A percentile compares a stretch with the other conserved stretches of the same genome.
Conservation (phyloP, 2,797 vertebrate species). For the Notolepis coatsorum region DNA sequence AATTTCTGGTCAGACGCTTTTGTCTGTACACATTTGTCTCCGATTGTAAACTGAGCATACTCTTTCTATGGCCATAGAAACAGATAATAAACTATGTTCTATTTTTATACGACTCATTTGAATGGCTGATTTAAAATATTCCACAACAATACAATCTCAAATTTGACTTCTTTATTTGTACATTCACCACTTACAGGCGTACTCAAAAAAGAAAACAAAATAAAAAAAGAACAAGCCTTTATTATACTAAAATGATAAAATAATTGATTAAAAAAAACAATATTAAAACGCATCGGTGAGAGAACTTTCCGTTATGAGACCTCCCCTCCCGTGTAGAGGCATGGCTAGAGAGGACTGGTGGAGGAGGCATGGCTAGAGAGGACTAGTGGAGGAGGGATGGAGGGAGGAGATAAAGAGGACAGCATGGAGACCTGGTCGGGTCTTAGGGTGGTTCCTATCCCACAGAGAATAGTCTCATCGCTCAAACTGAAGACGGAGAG, state of each 20-base stretch:
- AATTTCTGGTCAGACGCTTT: no score
- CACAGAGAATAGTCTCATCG: constrained; percentile 47
- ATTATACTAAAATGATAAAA: constrained; percentile 83
- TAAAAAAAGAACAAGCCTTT: constrained; percentile 68
- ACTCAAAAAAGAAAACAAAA: constrained; percentile 77
- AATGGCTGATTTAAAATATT: no score
- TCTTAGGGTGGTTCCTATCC: constrained; percentile 42
- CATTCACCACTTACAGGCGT: constrained; percentile 88
- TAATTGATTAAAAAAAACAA: constrained; percentile 76
- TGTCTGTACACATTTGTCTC: no score
- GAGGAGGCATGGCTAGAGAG: constrained; percentile 43
- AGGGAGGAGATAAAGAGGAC: constrained; percentile 48
- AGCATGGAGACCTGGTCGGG: constrained; percentile 53
- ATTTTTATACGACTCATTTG: no score
- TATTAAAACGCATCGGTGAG: constrained; percentile 78
- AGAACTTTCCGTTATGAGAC: constrained; percentile 69
- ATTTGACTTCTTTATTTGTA: constrained; percentile 85
- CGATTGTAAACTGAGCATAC: no score
- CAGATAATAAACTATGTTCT: no score
- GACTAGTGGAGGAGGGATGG: constrained; percentile 33
- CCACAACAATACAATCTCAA: constrained; percentile 70
- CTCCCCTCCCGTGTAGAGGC: constrained; percentile 57
- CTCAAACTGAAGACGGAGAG: constrained; percentile 29
- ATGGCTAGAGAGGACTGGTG: constrained; percentile 39
- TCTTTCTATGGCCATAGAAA: no score